These are phyloP conservation scores for Zaprionus lachaisei DNA, from an alignment of 1,140 invertebrate genomes.

Conservation along the genomic window DNA sequence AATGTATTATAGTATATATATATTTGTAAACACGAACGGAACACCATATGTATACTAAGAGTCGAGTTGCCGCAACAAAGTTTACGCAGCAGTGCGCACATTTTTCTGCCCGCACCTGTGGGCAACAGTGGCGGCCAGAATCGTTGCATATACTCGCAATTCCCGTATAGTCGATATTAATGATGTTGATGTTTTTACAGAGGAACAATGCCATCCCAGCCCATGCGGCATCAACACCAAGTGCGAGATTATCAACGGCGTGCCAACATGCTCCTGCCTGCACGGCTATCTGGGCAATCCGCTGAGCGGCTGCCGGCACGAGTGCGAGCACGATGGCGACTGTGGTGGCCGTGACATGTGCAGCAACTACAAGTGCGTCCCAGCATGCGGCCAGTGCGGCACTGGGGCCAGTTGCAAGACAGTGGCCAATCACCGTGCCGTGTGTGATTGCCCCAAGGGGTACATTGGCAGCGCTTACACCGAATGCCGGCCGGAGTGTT, in stretches of 20 bases:
- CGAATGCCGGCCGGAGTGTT: conserved; percentile 91
- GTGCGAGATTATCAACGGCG: conserved; percentile 90
- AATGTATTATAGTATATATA: too few relatives aligned
- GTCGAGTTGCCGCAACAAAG: not conserved
- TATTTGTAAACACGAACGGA: too few relatives aligned
- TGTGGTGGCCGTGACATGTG: conserved; percentile 90
- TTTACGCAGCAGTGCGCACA: not conserved
- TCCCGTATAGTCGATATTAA: not conserved
- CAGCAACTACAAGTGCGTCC: conserved; percentile 90
- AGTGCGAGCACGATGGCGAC: conserved; percentile 90
- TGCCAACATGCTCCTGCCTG: conserved; percentile 91
- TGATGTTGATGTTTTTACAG: conserved; percentile 82
- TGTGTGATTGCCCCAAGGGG: conserved; percentile 93
- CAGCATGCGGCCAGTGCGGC: conserved; percentile 92
- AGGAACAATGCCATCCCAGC: conserved; percentile 91
- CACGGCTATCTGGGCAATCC: conserved; percentile 90
- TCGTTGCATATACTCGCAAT: not conserved
- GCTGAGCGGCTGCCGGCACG: conserved; percentile 88
- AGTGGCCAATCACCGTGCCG: conserved; percentile 90
- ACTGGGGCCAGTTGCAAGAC: conserved; percentile 91
- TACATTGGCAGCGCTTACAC: conserved; percentile 90
- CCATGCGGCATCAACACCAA: conserved; percentile 92
- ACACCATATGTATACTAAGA: too few relatives aligned
- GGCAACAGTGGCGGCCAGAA: not conserved
- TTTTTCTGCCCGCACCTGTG: not conserved